phyloP scores from a whole-genome alignment of 2,797 vertebrate species.

The Macroramphosus scolopax region DNA sequence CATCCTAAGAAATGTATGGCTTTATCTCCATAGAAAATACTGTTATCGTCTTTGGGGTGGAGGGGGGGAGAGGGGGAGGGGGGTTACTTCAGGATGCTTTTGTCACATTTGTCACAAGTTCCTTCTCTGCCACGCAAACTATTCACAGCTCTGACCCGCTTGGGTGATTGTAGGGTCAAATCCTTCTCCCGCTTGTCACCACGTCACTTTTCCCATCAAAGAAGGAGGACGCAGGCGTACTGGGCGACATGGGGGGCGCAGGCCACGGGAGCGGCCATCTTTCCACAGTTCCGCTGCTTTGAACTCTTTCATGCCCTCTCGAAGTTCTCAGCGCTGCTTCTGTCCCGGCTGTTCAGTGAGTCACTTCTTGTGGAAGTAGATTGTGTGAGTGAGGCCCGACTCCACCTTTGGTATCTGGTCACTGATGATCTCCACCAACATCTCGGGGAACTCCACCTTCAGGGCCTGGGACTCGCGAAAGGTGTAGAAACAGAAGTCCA shows the following conservation, averaged over 20 bases:
- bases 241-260: conserved; percentile 35
- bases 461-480: conserved; percentile 98
- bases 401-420: conserved; percentile 99
- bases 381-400: conserved; percentile 93
- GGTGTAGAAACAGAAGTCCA: conserved; percentile 99
- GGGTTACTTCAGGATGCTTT: conserved; percentile 61
- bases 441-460: conserved; percentile 98
- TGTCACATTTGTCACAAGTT: conserved; percentile 61
- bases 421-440: conserved; percentile 99
- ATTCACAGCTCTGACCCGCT: conserved; percentile 54
- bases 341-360: conserved; percentile 40
- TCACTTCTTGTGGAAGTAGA: conserved; percentile 99
- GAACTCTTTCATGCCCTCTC: conserved; percentile 21
- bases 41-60: conserved; percentile 76
- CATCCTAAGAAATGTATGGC: conserved; percentile 94
- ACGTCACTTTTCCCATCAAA: conserved; percentile 33
- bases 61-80: conserved; percentile 13
- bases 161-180: conserved; percentile 42
- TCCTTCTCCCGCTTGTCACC: conserved; percentile 34
- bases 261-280: conserved; percentile 43
- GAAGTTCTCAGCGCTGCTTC: conserved; percentile 45
- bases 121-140: conserved; percentile 40
- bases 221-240: conserved; percentile 37
- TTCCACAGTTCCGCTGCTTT: conserved; percentile 28
- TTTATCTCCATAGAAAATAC: conserved; percentile 93